These are phyloP conservation scores for Saccostrea echinata DNA, from an alignment of 1,140 invertebrate genomes.

Conservation along the genomic window DNA sequence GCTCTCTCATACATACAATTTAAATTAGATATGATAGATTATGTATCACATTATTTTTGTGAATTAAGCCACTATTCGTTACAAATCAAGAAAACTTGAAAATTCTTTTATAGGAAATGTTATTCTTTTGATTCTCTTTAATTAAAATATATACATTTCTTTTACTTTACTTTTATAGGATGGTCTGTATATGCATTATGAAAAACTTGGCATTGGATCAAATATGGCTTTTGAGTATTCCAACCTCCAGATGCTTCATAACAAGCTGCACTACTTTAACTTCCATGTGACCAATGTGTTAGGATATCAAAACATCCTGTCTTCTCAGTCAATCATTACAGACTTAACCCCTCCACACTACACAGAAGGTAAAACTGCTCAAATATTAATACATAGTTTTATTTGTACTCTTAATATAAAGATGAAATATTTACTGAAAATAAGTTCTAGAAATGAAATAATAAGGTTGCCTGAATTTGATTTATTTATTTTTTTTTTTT, in stretches of 20 bases:
- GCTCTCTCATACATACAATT: not conserved
- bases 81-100: not conserved
- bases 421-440: too few species aligned
- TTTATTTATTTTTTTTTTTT: too few species aligned
- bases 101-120: not conserved
- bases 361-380: not conserved
- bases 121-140: not conserved
- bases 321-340: constrained; percentile 60
- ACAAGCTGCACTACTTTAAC: constrained; percentile 65
- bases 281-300: constrained; percentile 63
- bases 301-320: constrained; percentile 61
- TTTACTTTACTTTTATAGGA: constrained; percentile 48
- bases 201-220: constrained; percentile 64
- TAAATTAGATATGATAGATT: not conserved
- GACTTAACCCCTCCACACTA: constrained; percentile 65
- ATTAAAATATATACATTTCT: not conserved
- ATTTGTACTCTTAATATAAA: too few species aligned
- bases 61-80: not conserved
- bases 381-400: not conserved
- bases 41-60: not conserved
- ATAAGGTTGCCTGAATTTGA: too few species aligned
- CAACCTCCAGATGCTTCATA: constrained; percentile 60
- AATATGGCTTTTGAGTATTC: constrained; percentile 55
- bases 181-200: constrained; percentile 61
- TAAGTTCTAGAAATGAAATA: too few species aligned